Conservation (phyloP, 2,113 vertebrate species). For the Coturnix japonica region DNA sequence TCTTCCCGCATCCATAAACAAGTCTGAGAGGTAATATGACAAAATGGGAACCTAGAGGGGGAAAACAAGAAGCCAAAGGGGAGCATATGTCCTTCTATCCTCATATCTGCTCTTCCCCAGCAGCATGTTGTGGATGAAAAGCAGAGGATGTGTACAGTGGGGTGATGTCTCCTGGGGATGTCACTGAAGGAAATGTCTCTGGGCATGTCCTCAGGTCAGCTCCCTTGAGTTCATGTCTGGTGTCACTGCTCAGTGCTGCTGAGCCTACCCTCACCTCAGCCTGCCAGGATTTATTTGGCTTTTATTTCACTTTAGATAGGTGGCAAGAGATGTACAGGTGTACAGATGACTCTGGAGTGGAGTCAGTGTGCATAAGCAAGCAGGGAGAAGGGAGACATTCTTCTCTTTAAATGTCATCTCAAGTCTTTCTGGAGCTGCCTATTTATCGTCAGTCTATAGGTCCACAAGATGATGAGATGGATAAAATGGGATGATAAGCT, state of each 20-base stretch:
- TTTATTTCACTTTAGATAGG: background rate
- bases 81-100: background rate
- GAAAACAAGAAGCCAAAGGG: background rate
- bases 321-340: background rate
- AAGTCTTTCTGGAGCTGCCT: conserved; percentile 45
- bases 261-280: background rate
- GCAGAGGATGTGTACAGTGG: background rate
- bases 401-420: conserved; percentile 46
- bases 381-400: background rate
- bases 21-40: background rate
- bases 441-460: conserved; percentile 42
- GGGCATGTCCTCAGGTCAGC: background rate
- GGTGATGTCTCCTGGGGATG: background rate
- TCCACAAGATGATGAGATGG: conserved; percentile 66
- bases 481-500: conserved; percentile 73
- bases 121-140: background rate
- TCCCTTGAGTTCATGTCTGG: background rate
- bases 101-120: background rate
- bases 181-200: background rate
- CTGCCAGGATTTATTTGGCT: background rate
- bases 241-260: background rate
- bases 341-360: background rate
- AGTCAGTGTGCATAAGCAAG: background rate
- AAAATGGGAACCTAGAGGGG: background rate
- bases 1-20: background rate